A percentile compares a stretch with the other conserved stretches of the same genome.
These are phyloP conservation scores for Microplitis manilae DNA, from an alignment of 2,888 invertebrate species.

Conservation along the genomic window DNA sequence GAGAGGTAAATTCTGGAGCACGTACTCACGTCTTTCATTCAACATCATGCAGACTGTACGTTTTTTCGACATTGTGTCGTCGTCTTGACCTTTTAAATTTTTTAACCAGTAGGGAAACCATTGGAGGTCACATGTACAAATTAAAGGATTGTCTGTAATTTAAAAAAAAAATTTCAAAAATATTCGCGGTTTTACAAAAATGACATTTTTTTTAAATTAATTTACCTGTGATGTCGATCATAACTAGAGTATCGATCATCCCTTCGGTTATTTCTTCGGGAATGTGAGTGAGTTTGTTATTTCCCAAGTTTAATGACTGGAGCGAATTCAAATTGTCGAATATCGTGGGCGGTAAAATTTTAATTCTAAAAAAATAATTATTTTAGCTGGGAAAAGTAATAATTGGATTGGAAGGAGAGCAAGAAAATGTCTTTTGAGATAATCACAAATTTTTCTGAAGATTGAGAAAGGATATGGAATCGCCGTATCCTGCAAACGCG, in stretches of 20 bases:
- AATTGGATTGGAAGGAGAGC: slow-evolving; percentile 18
- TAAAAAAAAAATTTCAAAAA: slow-evolving; percentile 10
- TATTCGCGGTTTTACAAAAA: slow-evolving; percentile 47
- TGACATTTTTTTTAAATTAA: too few species aligned
- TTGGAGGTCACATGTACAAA: slow-evolving; percentile 89
- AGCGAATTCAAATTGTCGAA: slow-evolving; percentile 92
- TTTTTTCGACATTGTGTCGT: slow-evolving; percentile 91
- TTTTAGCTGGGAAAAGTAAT: neutral
- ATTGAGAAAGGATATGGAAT: slow-evolving; percentile 93
- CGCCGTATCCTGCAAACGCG: slow-evolving; percentile 90
- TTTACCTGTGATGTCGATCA: slow-evolving; percentile 90
- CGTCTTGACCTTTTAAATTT: slow-evolving; percentile 85
- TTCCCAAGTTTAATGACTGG: slow-evolving; percentile 90
- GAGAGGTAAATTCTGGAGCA: slow-evolving; percentile 85
- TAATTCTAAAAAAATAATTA: slow-evolving; percentile 77
- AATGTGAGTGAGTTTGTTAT: slow-evolving; percentile 87
- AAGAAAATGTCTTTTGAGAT: slow-evolving; percentile 24
- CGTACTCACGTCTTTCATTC: slow-evolving; percentile 86
- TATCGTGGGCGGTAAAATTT: slow-evolving; percentile 84
- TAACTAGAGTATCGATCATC: slow-evolving; percentile 87
- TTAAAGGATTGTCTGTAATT: slow-evolving; percentile 86
- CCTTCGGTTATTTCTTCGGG: slow-evolving; percentile 92
- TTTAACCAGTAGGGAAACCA: slow-evolving; percentile 91
- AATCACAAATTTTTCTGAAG: slow-evolving; percentile 90
- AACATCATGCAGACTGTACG: slow-evolving; percentile 87